Conservation (phyloP, 1,140 invertebrate species). For the Polyergus mexicanus region DNA sequence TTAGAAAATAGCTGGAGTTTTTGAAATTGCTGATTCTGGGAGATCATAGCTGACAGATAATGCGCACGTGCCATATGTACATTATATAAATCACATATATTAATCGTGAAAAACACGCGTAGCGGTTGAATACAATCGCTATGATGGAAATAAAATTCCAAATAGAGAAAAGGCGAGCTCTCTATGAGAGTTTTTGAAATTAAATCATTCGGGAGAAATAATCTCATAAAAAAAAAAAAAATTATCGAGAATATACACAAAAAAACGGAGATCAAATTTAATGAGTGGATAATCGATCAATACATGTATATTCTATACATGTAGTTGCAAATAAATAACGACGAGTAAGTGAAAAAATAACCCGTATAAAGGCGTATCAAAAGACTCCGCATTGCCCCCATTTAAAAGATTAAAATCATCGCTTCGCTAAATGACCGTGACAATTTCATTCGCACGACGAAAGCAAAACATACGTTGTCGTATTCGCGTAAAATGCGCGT, state of each 20-base stretch:
- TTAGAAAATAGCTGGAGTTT: conserved; percentile 10
- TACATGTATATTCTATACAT: background rate
- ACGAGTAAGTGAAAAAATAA: background rate
- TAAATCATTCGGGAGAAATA: background rate
- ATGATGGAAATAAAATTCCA: conserved; percentile 6
- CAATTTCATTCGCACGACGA: conserved; percentile 20
- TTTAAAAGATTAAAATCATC: background rate
- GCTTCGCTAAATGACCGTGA: background rate
- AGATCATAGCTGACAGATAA: conserved; percentile 28
- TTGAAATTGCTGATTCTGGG: conserved; percentile 26
- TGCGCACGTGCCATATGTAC: background rate
- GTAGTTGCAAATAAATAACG: background rate
- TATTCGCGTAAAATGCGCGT: background rate
- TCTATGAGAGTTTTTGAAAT: background rate
- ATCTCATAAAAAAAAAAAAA: background rate
- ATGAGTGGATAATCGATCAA: conserved; percentile 2
- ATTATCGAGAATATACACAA: background rate
- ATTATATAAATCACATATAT: conserved; percentile 8
- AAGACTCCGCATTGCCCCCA: background rate
- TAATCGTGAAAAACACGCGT: background rate
- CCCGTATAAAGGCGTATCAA: background rate
- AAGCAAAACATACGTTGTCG: background rate
- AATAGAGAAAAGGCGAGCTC: background rate
- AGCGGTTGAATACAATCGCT: background rate
- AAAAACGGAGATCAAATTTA: background rate